Base-by-base conservation (phyloP, 2,888 invertebrate species). In the Hemithea aestivaria region DNA sequence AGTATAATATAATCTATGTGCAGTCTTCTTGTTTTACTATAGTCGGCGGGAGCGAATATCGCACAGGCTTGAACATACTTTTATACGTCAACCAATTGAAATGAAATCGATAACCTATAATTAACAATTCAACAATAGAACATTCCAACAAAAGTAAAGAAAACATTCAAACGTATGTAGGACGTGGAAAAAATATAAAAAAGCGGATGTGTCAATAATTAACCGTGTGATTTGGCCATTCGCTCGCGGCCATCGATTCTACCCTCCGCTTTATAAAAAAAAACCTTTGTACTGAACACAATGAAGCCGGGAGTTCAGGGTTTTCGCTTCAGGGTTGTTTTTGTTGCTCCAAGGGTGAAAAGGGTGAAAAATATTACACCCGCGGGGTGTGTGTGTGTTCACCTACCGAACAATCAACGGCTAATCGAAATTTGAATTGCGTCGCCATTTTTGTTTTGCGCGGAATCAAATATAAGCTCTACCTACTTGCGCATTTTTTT, bases 161-260 rank as follows among this genome's bases (percentile, higher is more conserved):
- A 36, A 44, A 36, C 30, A 28, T 11, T 24, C 26, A 27, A 35
- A 21, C 26, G 35, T 31, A 35, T 21, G 34, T 20, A 7, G 27
- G 7, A 37, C 39, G 30, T 12, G 25, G 27, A 34, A 12, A 21
- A 29, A 32, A 63, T 26, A 42, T 34, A 42, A 80, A 83, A 79
- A 83, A 82, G 77, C 80, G 82, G 84, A 83, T 82, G 84, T 82
- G 84, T 84, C 84, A 81, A 84, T 85, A 84, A 85, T 85, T 85
- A 84, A 81, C 84, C 29, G 41, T 75, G 76, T 73, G 83, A 84
- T 78, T 73, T 62, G 64, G 68, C 68, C 50, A 60, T 64, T 65
- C 61, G 82, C 84, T 79, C 66, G 61, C 69, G 81, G 84, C 78
- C 74, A 77, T 79, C 76, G 75, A 76, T 73, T 67, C 32, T 32